Base-by-base conservation (phyloP, 2,888 invertebrate genomes). In the Holacanthella duospinosa region DNA sequence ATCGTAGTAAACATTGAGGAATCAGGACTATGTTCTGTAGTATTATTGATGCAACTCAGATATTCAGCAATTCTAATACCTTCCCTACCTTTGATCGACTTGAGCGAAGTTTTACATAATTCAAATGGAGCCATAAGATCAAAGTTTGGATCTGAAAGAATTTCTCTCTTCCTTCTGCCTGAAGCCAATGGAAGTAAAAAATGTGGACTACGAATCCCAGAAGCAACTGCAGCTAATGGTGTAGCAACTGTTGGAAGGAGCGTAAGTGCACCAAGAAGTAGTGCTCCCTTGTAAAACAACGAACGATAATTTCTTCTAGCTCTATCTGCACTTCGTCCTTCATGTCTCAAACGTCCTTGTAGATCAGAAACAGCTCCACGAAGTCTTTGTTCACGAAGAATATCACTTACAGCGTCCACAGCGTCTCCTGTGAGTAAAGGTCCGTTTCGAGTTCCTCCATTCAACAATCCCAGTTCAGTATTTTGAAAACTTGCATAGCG, bases 261-360 rank as follows among this genome's bases (percentile, higher is more conserved):
- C 21, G 71, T 71, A 12, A 72, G 61, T n/a, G 71, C 72, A 48
- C 68, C 67, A 28, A 72, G 60, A 12, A 72, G 68, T 25, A 72
- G 53, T n/a, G 72, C 72, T 16, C 72, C 72, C 59, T 68, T 72
- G n/a, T 68, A 68, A 63, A 72, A 72, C 27, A 72, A 60, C 44
- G 64, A 63, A 57, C 66, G 55, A 53, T 70, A 68, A 43, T 64
- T 68, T 16, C 67, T 63, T 29, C 71, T 53, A 4, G 68, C 67
- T 57, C 70, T 67, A 28, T 68, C 66, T 19, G 65, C 62, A 29
- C 61, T 54, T 55, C 63, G 60, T 12, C 44, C 29, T 60, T 72
- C 67, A 29, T 68, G 65, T 48, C 70, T 60, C 19, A 72, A 54
- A n/a, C 70, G 70, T 43, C 65, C 63, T 53, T 70, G 60, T 29